Evolutionary conservation across 2,113 vertebrate species (phyloP).

Genomic region (human): DNA sequence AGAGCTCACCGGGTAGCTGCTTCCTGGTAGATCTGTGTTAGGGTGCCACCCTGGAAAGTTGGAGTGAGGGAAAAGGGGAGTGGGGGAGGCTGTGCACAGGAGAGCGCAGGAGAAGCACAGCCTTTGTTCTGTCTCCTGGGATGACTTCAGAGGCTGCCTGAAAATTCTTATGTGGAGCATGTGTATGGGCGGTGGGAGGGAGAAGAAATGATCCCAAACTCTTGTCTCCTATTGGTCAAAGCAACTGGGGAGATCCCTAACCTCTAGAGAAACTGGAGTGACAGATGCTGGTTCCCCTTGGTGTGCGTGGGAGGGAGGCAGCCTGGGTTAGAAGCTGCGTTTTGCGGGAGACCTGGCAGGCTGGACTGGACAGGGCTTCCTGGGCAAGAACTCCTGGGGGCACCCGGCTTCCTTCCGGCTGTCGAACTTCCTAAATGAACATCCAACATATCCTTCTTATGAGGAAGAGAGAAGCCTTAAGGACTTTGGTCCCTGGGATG

Average conservation of each 20-base stretch:
- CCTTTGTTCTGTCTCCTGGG: background rate
- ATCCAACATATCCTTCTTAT: background rate
- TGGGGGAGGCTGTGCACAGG: fast-evolving
- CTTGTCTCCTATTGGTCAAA: fast-evolving
- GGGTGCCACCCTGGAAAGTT: background rate
- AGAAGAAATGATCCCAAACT: fast-evolving
- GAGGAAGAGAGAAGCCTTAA: background rate
- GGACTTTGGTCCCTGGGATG: background rate
- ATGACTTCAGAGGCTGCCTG: background rate
- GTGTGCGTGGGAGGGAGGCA: background rate
- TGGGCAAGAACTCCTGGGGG: background rate
- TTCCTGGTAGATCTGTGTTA: fast-evolving
- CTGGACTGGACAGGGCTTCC: background rate
- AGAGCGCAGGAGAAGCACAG: background rate
- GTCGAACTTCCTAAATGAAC: background rate
- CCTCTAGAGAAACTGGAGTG: background rate
- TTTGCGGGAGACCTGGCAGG: background rate
- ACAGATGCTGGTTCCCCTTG: fast-evolving
- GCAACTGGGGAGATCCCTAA: background rate
- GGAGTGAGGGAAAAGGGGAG: fast-evolving
- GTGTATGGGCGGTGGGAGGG: background rate
- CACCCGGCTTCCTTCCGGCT: fast-evolving
- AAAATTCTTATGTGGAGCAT: background rate
- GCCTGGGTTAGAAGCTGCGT: background rate
- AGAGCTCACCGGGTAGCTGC: background rate